A percentile compares a stretch with the other conserved stretches of the same genome.
These are phyloP conservation scores for Hypolimnas misippus DNA, from an alignment of 2,888 invertebrate species.

Conservation along the genomic window DNA sequence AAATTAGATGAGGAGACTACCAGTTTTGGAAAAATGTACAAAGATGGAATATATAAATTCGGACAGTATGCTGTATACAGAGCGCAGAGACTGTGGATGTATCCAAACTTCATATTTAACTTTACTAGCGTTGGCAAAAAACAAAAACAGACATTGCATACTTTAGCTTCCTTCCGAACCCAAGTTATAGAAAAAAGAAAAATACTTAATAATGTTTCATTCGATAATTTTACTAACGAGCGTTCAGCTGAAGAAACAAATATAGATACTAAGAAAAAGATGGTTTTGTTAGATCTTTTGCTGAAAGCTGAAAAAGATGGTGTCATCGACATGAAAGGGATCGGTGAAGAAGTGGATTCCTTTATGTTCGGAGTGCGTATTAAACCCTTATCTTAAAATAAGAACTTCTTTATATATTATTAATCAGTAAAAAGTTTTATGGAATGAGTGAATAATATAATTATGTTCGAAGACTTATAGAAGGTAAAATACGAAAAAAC, in stretches of 20 bases:
- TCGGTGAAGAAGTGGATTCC: constrained; percentile 85
- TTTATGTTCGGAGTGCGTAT: constrained; percentile 85
- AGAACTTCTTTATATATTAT: background rate
- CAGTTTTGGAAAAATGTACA: constrained; percentile 76
- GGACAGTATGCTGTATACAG: constrained; percentile 63
- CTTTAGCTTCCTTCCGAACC: constrained; percentile 69
- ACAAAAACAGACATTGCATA: constrained; percentile 66
- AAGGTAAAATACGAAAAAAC: too few species aligned
- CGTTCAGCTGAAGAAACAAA: constrained; percentile 47
- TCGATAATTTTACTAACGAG: constrained; percentile 25
- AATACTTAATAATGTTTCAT: background rate
- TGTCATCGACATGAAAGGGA: constrained; percentile 76
- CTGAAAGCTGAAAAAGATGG: constrained; percentile 73
- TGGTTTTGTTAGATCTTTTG: constrained; percentile 81
- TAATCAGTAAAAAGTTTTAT: too few species aligned
- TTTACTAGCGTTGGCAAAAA: constrained; percentile 73
- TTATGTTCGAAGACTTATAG: too few species aligned
- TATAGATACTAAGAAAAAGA: constrained; percentile 73
- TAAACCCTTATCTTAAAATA: too few species aligned
- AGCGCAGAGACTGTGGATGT: constrained; percentile 82
- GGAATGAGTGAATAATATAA: too few species aligned
- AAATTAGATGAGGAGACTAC: constrained; percentile 74
- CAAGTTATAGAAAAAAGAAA: constrained; percentile 58
- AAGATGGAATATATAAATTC: constrained; percentile 79
- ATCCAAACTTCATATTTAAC: constrained; percentile 79